Base-by-base conservation (phyloP, 2,113 vertebrate species). In the Meles meles region DNA sequence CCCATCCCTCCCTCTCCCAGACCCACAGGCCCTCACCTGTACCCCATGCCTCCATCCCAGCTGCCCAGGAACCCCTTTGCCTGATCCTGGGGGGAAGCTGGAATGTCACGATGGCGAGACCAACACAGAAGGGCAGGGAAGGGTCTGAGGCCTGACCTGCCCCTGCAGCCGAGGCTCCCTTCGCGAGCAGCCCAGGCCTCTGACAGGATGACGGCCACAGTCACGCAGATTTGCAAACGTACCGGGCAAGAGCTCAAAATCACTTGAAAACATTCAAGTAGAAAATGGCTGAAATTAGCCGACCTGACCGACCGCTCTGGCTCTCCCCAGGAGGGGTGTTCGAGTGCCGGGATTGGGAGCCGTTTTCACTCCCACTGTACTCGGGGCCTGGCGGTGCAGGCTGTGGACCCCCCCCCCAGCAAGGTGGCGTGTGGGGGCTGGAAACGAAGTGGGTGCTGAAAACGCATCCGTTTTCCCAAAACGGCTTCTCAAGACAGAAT, bases 381-480 rank as follows among this genome's bases (percentile, higher is more conserved):
- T 20, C 23, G 34, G 23, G 12, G 6, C 10, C 1, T 52, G 42
- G 37, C 20, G 7, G 4, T 9, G 1, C 18, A 1, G n/a, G 18
- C 18, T 31, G 4, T 2, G 42, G 21, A 14, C 10, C 2, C 0
- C 10, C 13, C 23, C n/a, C n/a, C 39, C 23, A 6, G 29, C 34
- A 27, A 18, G 25, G 12, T 34, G 31, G 13, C 29, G 0, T 3
- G 31, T 1, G 2, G 31, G 59, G 9, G 31, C 71, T 31, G n/a
- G 12, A 5, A 17, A 3, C 0, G 2, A 57, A 31, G 5, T 9
- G 37, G 12, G 18, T 2, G 44, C 34, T 44, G 14, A 0, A 3
- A 7, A 18, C 15, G 0, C 0, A 1, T 11, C 7, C 3, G 65
- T 55, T 18, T 27, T 37, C 12, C 55, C 1, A 2, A 0, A 12